These are phyloP conservation scores for Enteromius argenteus DNA, from an alignment of 2,797 vertebrate species.

Conservation along the genomic window DNA sequence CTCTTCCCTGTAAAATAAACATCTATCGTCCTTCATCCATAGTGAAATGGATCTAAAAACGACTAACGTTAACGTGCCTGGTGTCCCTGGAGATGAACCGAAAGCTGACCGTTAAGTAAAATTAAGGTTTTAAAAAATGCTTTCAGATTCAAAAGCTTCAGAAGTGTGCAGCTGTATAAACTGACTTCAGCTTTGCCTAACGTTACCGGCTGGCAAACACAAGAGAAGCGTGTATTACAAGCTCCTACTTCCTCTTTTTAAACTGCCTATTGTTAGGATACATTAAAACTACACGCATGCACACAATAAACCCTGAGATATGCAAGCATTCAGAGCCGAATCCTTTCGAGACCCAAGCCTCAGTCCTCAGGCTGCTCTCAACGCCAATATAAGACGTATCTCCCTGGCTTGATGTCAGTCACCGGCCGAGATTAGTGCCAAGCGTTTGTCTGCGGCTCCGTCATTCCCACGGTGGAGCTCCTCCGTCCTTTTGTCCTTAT, in stretches of 20 bases:
- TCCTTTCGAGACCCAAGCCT: background rate
- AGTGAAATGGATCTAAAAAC: background rate
- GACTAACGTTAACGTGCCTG: background rate
- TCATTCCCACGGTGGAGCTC: constrained; percentile 49
- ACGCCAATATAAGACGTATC: constrained; percentile 20
- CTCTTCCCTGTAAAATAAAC: background rate
- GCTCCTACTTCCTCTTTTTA: constrained; percentile 16
- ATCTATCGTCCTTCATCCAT: constrained; percentile 2
- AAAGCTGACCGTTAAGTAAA: background rate
- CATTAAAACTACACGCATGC: background rate
- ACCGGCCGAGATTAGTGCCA: constrained; percentile 61
- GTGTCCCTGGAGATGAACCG: background rate
- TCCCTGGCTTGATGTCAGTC: constrained; percentile 23
- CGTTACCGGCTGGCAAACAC: background rate
- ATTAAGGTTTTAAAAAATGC: background rate
- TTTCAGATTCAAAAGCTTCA: background rate
- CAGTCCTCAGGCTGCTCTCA: background rate
- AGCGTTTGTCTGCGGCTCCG: constrained; percentile 23
- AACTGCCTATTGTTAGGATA: constrained; percentile 22
- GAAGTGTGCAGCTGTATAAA: background rate
- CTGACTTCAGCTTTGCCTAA: background rate
- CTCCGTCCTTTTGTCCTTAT: constrained; percentile 37
- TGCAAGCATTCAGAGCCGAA: background rate
- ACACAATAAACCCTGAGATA: background rate
- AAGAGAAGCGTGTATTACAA: constrained; percentile 14